These are phyloP conservation scores for Dusona sp. DNA, from an alignment of 2,888 invertebrate species.

Conservation along the genomic window DNA sequence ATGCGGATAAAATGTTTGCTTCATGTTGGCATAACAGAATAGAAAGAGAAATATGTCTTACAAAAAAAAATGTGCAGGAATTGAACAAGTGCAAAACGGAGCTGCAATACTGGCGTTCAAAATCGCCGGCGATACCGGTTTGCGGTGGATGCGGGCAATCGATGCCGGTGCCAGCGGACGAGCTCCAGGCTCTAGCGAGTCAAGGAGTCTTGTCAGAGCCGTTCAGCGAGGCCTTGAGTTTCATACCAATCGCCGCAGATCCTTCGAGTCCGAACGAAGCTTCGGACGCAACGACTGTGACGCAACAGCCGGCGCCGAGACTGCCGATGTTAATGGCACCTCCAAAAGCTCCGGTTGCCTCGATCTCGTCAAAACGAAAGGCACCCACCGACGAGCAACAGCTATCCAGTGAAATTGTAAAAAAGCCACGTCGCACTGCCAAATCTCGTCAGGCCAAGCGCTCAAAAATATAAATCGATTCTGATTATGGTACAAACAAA, in stretches of 20 bases:
- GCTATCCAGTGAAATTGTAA: slow-evolving; percentile 65
- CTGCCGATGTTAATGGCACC: slow-evolving; percentile 80
- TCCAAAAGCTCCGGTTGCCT: slow-evolving; percentile 79
- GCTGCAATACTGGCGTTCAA: slow-evolving; percentile 95
- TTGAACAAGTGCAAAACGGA: slow-evolving; percentile 96
- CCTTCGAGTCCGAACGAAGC: slow-evolving; percentile 78
- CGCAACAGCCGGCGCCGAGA: slow-evolving; percentile 63
- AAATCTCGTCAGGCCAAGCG: slow-evolving; percentile 83
- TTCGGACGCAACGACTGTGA: slow-evolving; percentile 65
- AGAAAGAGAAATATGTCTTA: slow-evolving; percentile 2
- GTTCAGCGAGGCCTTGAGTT: slow-evolving; percentile 83
- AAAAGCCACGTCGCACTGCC: slow-evolving; percentile 79
- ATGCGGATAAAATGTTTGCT: neutral
- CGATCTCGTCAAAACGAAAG: slow-evolving; percentile 81
- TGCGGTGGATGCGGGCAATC: slow-evolving; percentile 91
- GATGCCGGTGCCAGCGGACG: slow-evolving; percentile 87
- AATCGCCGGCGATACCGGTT: slow-evolving; percentile 91
- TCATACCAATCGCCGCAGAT: slow-evolving; percentile 84
- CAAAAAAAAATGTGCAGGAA: slow-evolving; percentile 86
- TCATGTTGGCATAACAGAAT: neutral
- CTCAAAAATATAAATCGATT: slow-evolving; percentile 81
- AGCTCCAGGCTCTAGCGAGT: slow-evolving; percentile 87
- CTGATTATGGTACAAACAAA: slow-evolving; percentile 69
- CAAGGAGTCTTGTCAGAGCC: slow-evolving; percentile 87
- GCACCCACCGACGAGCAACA: slow-evolving; percentile 68